A percentile compares a stretch with the other conserved stretches of the same genome.
Evolutionary conservation across 1,140 invertebrate species (phyloP).

Genomic region (Orussus abietinus): DNA sequence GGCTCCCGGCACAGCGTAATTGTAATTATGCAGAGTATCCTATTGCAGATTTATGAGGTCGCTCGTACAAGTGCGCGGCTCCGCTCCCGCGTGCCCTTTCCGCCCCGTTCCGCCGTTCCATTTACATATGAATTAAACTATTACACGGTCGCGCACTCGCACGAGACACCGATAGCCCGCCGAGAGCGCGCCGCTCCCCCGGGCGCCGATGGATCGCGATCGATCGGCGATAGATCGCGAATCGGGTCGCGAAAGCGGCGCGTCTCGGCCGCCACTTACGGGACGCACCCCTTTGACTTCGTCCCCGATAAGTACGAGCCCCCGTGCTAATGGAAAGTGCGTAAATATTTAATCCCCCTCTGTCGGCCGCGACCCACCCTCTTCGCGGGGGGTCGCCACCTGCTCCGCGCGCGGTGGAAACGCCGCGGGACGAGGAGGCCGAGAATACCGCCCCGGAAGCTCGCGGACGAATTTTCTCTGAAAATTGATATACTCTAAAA

Average conservation of each 20-base stretch:
- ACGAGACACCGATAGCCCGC: constrained; percentile 19
- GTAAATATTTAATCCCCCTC: constrained; percentile 46
- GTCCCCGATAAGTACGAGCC: constrained; percentile 48
- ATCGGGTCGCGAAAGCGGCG: too few relatives aligned
- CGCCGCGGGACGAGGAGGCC: too few relatives aligned
- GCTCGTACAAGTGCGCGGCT: constrained; percentile 31
- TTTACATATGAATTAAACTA: constrained; percentile 51
- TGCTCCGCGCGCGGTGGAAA: too few relatives aligned
- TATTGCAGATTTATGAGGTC: constrained; percentile 48
- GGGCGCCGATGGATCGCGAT: too few relatives aligned
- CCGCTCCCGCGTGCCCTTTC: constrained; percentile 23
- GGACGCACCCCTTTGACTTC: constrained; percentile 45
- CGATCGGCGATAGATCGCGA: too few relatives aligned
- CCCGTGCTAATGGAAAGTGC: constrained; percentile 48
- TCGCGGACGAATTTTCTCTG: too few relatives aligned
- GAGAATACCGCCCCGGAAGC: too few relatives aligned
- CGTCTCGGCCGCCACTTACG: constrained; percentile 34
- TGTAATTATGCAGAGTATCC: constrained; percentile 46
- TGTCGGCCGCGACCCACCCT: constrained; percentile 23
- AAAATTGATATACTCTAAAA: too few relatives aligned
- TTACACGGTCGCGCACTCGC: constrained; percentile 33
- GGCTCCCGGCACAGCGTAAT: constrained; percentile 32
- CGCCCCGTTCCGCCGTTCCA: constrained; percentile 32
- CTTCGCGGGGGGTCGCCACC: too few relatives aligned
- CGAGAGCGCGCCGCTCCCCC: constrained; percentile 1